Percentiles rank a stretch among this genome's conserved stretches.
Conservation (phyloP, 2,888 invertebrate genomes). For the Suillia variegata region DNA sequence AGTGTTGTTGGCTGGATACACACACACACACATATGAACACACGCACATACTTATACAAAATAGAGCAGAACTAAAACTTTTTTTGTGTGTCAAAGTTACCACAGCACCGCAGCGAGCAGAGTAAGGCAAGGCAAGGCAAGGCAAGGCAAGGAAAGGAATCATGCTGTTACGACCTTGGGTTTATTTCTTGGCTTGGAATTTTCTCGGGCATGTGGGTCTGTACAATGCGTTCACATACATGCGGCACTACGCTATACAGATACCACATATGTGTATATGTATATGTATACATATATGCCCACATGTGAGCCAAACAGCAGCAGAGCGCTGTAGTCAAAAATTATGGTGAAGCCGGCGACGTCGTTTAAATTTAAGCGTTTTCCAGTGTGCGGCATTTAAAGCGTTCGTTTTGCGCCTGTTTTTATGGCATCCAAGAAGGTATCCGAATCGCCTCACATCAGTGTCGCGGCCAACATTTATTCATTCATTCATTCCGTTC, state of each 20-base stretch:
- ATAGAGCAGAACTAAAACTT: background rate
- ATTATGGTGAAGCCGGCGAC: constrained; percentile 45
- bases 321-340: constrained; percentile 27
- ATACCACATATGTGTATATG: too few species aligned
- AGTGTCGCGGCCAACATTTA: too few species aligned
- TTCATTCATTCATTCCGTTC: too few species aligned
- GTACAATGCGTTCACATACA: too few species aligned
- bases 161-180: constrained; percentile 1
- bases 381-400: constrained; percentile 6
- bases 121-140: too few species aligned
- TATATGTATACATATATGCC: too few species aligned
- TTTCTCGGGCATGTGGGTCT: too few species aligned
- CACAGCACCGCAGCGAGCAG: too few species aligned
- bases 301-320: background rate
- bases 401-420: background rate
- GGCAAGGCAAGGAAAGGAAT: too few species aligned
- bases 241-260: too few species aligned
- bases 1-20: background rate
- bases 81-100: background rate
- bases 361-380: constrained; percentile 33
- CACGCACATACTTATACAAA: background rate
- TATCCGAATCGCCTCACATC: too few species aligned
- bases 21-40: background rate
- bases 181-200: background rate
- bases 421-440: too few species aligned